Evolutionary conservation across 1,140 invertebrate species (phyloP).

Genomic region (Olivierus martensii): DNA sequence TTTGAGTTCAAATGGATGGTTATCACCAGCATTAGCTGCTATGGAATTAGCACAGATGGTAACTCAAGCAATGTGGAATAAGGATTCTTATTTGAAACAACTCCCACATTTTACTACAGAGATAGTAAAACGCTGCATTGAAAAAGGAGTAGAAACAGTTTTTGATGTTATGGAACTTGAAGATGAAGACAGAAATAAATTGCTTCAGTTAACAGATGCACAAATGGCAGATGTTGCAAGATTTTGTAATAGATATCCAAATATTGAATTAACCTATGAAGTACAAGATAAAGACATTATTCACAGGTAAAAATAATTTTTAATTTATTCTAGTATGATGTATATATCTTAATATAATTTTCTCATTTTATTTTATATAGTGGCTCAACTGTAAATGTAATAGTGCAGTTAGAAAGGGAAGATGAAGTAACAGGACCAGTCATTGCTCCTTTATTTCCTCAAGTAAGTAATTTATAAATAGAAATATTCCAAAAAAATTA

Average conservation of each 20-base stretch:
- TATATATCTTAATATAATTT: neutral
- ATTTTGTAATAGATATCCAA: slow-evolving; percentile 98
- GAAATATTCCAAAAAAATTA: slow-evolving; percentile 15
- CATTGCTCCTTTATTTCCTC: slow-evolving; percentile 94
- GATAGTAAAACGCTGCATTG: slow-evolving; percentile 78
- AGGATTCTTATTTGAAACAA: slow-evolving; percentile 94
- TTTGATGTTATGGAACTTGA: slow-evolving; percentile 99
- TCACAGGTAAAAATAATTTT: neutral
- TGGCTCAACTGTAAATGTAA: slow-evolving; percentile 67
- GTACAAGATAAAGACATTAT: slow-evolving; percentile 66
- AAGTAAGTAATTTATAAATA: slow-evolving; percentile 24
- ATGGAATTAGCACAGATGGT: slow-evolving; percentile 99
- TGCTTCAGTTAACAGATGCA: slow-evolving; percentile 65
- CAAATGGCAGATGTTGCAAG: slow-evolving; percentile 95
- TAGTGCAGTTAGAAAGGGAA: slow-evolving; percentile 88
- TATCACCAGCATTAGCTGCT: slow-evolving; percentile 91
- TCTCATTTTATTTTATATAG: slow-evolving; percentile 33
- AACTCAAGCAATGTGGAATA: slow-evolving; percentile 99
- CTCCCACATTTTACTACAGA: slow-evolving; percentile 87
- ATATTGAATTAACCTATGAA: slow-evolving; percentile 93
- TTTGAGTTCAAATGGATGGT: slow-evolving; percentile 92
- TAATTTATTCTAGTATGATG: neutral
- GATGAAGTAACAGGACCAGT: slow-evolving; percentile 94
- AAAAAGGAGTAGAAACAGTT: slow-evolving; percentile 86
- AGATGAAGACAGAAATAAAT: slow-evolving; percentile 73